Evolutionary conservation across 2,888 invertebrate species (phyloP), one percentile per base, ranked within the genome.

Genomic region (Patella pellucida): DNA sequence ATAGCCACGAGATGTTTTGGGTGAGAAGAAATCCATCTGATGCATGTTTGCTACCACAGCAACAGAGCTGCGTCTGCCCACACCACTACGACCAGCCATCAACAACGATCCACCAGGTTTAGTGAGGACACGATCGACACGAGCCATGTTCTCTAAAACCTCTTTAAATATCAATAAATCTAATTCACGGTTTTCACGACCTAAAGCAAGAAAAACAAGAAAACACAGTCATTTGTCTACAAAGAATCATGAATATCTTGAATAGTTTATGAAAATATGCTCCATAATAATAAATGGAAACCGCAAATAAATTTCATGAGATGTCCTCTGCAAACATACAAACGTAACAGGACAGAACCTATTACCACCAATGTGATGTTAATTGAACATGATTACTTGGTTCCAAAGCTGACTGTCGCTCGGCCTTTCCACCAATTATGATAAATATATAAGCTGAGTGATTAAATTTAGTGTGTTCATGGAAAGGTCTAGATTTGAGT

Each of bases 51-150:
- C 94, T 0, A 94, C 93, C 7, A 96, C 92, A 82, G 94, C 94
- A 0, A 96, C 93, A 0, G 96, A 95, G 15, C 95, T 94, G 85
- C 95, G 93, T 56, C 97, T 93, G 0, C 97, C 96, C 71, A 94
- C 93, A 68, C 97, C 98, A 52, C 95, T 94, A 81, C 94, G 92
- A 0, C 96, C 96, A 81, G 95, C 94, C 80, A 95, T 91, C 62
- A 95, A 92, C n/a, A 94, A 88, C 52, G 94, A 93, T 0, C 95
- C 94, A 15, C 93, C 93, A 5, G 93, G 92, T 73, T 92, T 91
- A 12, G 94, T 93, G 56, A 95, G 89, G 0, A 93, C 92, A 78
- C 94, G 92, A 78, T 94, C 94, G 68, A 95, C 92, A 80, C 92
- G 92, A 0, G 95, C 93, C 68, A 94, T 93, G 82, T 94, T 91